These are phyloP conservation scores for Myotis vivesi DNA, from an alignment of 2,797 vertebrate species.

Conservation along the genomic window DNA sequence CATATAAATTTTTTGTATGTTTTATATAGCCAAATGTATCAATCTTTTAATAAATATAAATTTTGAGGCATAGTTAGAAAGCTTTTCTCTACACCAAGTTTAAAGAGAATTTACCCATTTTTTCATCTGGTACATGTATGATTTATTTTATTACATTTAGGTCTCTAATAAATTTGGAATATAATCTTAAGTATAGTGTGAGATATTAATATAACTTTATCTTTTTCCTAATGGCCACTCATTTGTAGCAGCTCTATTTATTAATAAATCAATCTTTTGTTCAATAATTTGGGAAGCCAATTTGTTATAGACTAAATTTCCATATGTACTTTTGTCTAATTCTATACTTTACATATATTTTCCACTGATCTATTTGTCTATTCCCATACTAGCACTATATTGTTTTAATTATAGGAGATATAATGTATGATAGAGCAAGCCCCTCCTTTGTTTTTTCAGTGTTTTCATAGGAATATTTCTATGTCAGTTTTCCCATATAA, in stretches of 20 bases:
- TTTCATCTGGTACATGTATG: neutral
- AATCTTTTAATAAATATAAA: neutral
- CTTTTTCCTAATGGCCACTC: neutral
- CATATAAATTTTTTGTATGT: neutral
- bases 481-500: neutral
- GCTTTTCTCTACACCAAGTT: neutral
- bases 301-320: neutral
- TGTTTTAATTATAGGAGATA: neutral
- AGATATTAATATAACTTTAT: neutral
- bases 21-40: neutral
- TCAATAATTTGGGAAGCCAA: neutral
- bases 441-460: neutral
- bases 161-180: neutral
- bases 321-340: neutral
- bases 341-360: neutral
- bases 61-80: neutral
- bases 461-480: neutral
- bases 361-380: neutral
- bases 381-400: neutral
- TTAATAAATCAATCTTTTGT: neutral
- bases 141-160: neutral
- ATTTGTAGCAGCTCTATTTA: neutral
- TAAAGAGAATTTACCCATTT: neutral
- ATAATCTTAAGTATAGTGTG: neutral
- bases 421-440: neutral